Conservation (phyloP, 1,140 invertebrate species). For the Maniola jurtina region DNA sequence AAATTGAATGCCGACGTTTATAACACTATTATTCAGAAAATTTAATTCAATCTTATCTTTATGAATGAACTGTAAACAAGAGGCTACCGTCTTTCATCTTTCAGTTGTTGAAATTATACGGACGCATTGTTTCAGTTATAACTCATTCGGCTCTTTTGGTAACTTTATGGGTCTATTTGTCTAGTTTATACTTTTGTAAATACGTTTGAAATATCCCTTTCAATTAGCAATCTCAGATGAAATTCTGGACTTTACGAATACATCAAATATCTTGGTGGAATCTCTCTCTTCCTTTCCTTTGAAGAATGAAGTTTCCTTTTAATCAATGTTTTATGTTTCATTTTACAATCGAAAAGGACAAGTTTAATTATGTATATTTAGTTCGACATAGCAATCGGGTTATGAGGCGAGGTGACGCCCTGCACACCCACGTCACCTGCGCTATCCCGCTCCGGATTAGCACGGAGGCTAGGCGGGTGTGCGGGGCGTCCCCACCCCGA, state of each 20-base stretch:
- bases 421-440: no score
- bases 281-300: no score
- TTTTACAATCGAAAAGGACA: no score
- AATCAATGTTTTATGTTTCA: no score
- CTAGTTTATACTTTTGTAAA: slow-evolving; percentile 1
- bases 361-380: no score
- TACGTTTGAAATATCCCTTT: background rate
- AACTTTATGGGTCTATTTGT: background rate
- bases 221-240: background rate
- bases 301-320: no score
- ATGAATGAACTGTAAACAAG: background rate
- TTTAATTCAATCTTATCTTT: background rate
- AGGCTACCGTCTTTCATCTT: background rate
- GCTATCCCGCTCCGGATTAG: no score
- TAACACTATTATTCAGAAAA: background rate
- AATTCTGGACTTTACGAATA: background rate
- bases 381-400: no score
- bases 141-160: background rate
- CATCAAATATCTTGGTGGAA: no score
- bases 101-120: background rate
- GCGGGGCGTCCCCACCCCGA: no score
- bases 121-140: background rate
- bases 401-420: no score
- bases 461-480: no score
- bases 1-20: background rate